A percentile compares a stretch with the other conserved stretches of the same genome.
These are phyloP conservation scores for Phalacrocorax aristotelis DNA, from an alignment of 2,113 vertebrate species.

Conservation along the genomic window DNA sequence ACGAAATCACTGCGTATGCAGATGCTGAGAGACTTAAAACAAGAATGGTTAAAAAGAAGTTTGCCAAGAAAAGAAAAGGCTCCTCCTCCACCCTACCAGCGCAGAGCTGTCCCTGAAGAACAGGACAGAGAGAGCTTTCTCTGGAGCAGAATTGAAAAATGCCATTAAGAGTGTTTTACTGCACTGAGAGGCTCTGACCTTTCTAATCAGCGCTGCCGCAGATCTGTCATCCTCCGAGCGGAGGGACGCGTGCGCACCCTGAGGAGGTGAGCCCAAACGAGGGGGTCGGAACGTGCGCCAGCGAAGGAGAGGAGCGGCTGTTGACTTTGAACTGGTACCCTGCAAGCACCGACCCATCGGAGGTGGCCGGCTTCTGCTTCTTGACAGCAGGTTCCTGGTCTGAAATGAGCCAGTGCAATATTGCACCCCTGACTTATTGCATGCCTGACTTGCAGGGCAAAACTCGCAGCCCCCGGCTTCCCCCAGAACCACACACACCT, in stretches of 20 bases:
- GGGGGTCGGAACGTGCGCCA: rapidly evolving
- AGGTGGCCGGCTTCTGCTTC: not conserved
- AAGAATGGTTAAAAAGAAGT: slow-evolving; percentile 32
- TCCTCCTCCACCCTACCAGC: not conserved
- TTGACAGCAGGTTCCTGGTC: not conserved
- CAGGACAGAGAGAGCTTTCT: not conserved
- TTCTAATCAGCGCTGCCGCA: not conserved
- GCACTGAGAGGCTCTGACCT: not conserved
- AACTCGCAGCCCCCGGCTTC: not conserved
- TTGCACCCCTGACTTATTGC: not conserved
- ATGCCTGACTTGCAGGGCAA: not conserved
- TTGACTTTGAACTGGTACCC: not conserved
- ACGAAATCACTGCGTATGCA: slow-evolving; percentile 27
- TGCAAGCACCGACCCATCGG: not conserved
- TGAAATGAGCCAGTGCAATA: rapidly evolving
- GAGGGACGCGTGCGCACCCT: rapidly evolving
- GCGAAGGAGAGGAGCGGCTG: not conserved
- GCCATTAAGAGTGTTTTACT: not conserved
- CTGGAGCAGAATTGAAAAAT: not conserved
- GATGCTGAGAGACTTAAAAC: slow-evolving; percentile 11
- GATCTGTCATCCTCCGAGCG: rapidly evolving
- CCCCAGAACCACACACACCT: no score
- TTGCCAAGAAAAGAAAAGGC: slow-evolving; percentile 32
- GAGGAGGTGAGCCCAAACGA: rapidly evolving
- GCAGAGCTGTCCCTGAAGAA: not conserved